Base-by-base conservation (phyloP, 2,113 vertebrate species). In the Trochalopteron elliotii region DNA sequence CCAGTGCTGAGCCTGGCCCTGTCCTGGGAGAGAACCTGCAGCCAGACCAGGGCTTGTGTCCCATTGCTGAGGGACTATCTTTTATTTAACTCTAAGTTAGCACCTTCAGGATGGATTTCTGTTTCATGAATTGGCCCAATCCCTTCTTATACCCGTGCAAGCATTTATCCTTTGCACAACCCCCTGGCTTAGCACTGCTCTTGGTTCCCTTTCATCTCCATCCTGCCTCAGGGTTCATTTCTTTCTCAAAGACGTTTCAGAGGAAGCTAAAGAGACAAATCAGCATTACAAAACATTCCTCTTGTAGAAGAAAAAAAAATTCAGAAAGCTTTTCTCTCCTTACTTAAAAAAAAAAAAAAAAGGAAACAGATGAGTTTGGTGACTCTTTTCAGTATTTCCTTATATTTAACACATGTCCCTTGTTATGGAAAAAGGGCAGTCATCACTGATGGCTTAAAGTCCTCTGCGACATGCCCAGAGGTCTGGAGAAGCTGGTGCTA, bases 281-380 rank as follows among this genome's bases (percentile, higher is more conserved):
- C 90, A 90, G 55, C 65, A 64, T 79, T 83, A 89, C 49, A 79
- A 93, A 97, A 71, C 70, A 72, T 90, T 93, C 63, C 31, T 93
- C 40, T 76, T 52, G 35, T 60, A 94, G 27, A 27, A 71, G 44
- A 70, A 85, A 95, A 28, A 84, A 91, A 25, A 37, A 45, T 15
- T 68, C 57, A 82, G 74, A 87, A 85, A 56, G 78, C 44, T 79
- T 89, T 93, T 84, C 40, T 80, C 60, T 80, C 40, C 19, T 35
- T 22, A 50, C 52, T 93, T 88, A 1, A 35, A 14, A 31, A 74
- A 42, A 81, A 42, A 81, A 81, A 12, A n/a, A 40, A 64, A 50
- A 70, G 60, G 33, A 91, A 94, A 87, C 27, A 47, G 81, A 50
- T 75, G 52, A 89, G 24, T 82, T 89, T 68, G 25, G 67, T 68